Evolutionary conservation across 2,113 vertebrate species (phyloP), one percentile per base, ranked within the genome.

Genomic region (Micronycteris hirsuta): DNA sequence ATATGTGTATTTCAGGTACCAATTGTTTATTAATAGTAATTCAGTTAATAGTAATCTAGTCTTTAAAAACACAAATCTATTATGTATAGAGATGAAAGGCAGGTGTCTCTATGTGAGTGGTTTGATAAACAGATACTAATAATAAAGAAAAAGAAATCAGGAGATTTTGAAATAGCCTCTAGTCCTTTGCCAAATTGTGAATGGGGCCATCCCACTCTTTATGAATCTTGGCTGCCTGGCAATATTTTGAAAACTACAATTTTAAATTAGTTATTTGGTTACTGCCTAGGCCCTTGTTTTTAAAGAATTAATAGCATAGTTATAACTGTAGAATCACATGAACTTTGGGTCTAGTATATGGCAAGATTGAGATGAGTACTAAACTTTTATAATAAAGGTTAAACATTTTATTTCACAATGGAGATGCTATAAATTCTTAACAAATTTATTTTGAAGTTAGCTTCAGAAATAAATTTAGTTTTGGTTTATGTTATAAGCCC

Each of bases 201-300:
- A 47, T 22, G 74, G 74, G 41, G 31, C 19, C 20, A 26, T 33
- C 9, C 28, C 43, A n/a, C 73, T 94, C 22, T 81, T 82, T 41
- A 84, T 58, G 26, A 84, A 86, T 89, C 33, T 87, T 96, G 77
- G 49, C 33, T 93, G 13, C 26, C 8, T 49, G 61, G 76, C 20
- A 61, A 49, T 90, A 81, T 83, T 96, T 94, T 86, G 36, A 90
- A 86, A 95, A 70, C 17, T 92, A 68, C 95, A 94, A 47, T 19
- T 67, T 95, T 73, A 16, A 92, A 87, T 88, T 74, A 92, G 49
- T 36, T 88, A 36, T 88, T 47, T 87, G 33, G 33, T 90, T 70
- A 84, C 41, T 85, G 31, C 41, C 26, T 61, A 70, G 17, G 17
- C 31, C 36, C n/a, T 89, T 91, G 67, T 65, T 80, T 96, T 89